Evolutionary conservation across 2,888 invertebrate species (phyloP).

Genomic region (Drosophila formosana): DNA sequence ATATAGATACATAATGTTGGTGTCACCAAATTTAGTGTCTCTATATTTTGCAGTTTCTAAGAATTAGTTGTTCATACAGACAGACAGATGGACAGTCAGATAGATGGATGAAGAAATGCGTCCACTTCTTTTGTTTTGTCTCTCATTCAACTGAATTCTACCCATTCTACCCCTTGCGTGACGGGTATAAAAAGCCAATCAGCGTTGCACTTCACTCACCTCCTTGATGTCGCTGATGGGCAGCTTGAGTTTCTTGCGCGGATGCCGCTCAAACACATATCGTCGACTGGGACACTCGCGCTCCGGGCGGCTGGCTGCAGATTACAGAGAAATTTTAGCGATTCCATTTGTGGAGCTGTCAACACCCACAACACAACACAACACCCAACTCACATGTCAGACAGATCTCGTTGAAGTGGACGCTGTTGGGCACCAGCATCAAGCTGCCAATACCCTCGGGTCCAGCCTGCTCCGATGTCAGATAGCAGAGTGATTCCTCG

Average conservation of each 20-base stretch:
- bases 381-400: constrained; percentile 90
- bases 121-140: too few relatives aligned
- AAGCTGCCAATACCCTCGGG: constrained; percentile 95
- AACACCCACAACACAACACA: constrained; percentile 61
- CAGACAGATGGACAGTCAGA: too few relatives aligned
- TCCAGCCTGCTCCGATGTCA: constrained; percentile 93
- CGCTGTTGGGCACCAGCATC: constrained; percentile 95
- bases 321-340: constrained; percentile 4
- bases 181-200: not conserved
- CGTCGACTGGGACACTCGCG: constrained; percentile 95
- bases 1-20: too few relatives aligned
- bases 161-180: too few relatives aligned
- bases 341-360: constrained; percentile 8
- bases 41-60: too few relatives aligned
- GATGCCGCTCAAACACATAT: constrained; percentile 95
- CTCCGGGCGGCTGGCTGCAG: constrained; percentile 92
- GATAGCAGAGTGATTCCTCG: constrained; percentile 94
- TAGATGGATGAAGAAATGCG: too few relatives aligned
- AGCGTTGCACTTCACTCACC: constrained; percentile 83
- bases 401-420: constrained; percentile 96
- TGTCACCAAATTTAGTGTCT: too few relatives aligned
- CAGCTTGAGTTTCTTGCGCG: constrained; percentile 92
- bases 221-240: constrained; percentile 93
- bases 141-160: not conserved
- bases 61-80: not conserved